A percentile compares a stretch with the other conserved stretches of the same genome.
phyloP scores from a whole-genome alignment of 2,888 invertebrate species.

The Lepidonotus clava region DNA sequence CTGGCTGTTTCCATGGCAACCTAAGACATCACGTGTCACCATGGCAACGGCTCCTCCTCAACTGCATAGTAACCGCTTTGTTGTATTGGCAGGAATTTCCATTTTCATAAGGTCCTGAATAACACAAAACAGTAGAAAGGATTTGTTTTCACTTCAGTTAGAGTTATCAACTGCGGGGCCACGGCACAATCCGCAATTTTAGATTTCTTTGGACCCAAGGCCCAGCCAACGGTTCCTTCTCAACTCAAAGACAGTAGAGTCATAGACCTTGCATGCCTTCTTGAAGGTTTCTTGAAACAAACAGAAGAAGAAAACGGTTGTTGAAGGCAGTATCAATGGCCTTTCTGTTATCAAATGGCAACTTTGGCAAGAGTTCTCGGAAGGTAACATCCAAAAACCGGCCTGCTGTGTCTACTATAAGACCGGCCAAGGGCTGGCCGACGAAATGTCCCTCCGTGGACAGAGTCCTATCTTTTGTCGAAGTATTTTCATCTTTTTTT shows the following conservation, averaged over 20 bases:
- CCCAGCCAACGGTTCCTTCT: too few species aligned
- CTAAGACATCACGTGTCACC: constrained; percentile 38
- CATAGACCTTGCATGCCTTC: too few species aligned
- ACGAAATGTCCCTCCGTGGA: neutral
- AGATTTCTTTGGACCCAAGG: too few species aligned
- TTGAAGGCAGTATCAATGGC: constrained; percentile 22
- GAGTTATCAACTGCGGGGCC: too few species aligned
- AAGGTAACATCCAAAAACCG: constrained; percentile 16
- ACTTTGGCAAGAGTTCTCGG: constrained; percentile 51
- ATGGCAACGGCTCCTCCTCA: constrained; percentile 4
- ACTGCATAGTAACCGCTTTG: neutral
- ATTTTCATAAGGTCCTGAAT: constrained; percentile 13
- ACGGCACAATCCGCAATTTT: too few species aligned
- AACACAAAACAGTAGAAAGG: neutral
- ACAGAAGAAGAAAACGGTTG: neutral
- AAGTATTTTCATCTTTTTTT: neutral
- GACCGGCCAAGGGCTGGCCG: neutral
- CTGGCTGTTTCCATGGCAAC: constrained; percentile 20
- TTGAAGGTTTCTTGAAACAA: too few species aligned
- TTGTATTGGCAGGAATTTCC: neutral
- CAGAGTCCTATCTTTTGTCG: neutral
- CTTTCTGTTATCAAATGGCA: constrained; percentile 12
- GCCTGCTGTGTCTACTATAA: constrained; percentile 19
- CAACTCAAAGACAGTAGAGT: too few species aligned
- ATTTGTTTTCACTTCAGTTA: too few species aligned